Evolutionary conservation across 2,888 invertebrate genomes (phyloP), one percentile per base, ranked within the genome.

Genomic region (Endotricha flammealis): DNA sequence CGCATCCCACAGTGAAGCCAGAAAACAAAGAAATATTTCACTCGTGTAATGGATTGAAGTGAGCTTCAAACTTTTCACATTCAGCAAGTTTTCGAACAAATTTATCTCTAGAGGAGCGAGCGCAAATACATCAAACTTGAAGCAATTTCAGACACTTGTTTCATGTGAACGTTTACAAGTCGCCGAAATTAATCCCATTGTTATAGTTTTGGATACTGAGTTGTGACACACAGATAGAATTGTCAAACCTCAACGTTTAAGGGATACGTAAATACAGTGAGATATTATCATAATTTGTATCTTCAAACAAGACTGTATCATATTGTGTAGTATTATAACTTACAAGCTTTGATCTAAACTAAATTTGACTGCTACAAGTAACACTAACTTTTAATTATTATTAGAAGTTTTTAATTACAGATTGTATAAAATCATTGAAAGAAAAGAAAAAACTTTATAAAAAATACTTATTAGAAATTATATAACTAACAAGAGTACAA

Each of bases 21-120:
- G 78, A 81, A 83, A 85, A 85, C 85, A 86, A 85, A 85, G 81
- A 83, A 83, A 85, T 83, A 86, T 86, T 82, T 86, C 79, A 85
- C 75, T 79, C 76, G 75, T 76, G 80, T 85, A 85, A 86, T 86
- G 82, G 85, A 86, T 85, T 83, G 86, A 82, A 86, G 83, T 82
- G 75, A 79, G 79, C 79, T 81, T 70, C 72, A 77, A 86, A 86
- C 75, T 85, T 86, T 86, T 80, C 81, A 76, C 85, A 85, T 85
- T 85, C 80, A 77, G 68, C 72, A 78, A 85, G 76, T 83, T 85
- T 78, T 68, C 66, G 75, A 82, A 81, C 81, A 81, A 85, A 85
- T 85, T 85, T 82, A 85, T 85, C 81, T 81, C 79, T 67, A 62
- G 78, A 79, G 77, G 60, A 79, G 67, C 70, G 65, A 60, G 72